A percentile compares a stretch with the other conserved stretches of the same genome.
Evolutionary conservation across 2,888 invertebrate species (phyloP).

Genomic region (Peribatodes rhomboidaria): DNA sequence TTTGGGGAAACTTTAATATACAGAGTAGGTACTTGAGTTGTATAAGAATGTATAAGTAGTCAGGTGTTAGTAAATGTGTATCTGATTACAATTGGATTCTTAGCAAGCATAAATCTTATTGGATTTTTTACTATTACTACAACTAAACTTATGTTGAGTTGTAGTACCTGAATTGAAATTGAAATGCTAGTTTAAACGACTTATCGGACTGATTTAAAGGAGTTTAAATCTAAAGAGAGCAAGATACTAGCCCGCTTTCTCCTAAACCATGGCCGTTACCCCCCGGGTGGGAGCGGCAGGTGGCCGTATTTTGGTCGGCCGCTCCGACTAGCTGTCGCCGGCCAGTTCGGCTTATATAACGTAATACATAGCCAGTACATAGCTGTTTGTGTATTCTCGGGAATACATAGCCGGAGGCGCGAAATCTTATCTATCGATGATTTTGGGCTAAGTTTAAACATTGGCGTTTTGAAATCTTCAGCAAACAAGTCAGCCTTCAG

Average conservation of each 20-base stretch:
- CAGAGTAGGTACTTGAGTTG: no score
- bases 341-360: conserved; percentile 77
- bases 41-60: no score
- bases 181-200: no score
- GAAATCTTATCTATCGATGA: conserved; percentile 29
- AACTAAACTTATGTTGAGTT: no score
- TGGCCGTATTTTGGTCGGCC: conserved; percentile 83
- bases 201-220: no score
- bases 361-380: conserved; percentile 59
- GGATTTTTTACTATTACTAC: no score
- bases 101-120: no score
- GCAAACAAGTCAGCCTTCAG: conserved; percentile 1
- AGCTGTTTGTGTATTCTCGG: conserved; percentile 29
- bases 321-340: conserved; percentile 74
- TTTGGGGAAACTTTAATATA: no score
- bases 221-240: no score
- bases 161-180: no score
- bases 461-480: conserved; percentile 12
- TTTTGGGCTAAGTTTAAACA: conserved; percentile 13
- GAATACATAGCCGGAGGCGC: conserved; percentile 29
- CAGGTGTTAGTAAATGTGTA: no score
- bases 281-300: conserved; percentile 78
- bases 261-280: conserved; percentile 30
- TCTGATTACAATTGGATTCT: no score
- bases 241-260: conserved; percentile 40